Evolutionary conservation across 2,888 invertebrate species (phyloP).

Genomic region (Perdita meconis): DNA sequence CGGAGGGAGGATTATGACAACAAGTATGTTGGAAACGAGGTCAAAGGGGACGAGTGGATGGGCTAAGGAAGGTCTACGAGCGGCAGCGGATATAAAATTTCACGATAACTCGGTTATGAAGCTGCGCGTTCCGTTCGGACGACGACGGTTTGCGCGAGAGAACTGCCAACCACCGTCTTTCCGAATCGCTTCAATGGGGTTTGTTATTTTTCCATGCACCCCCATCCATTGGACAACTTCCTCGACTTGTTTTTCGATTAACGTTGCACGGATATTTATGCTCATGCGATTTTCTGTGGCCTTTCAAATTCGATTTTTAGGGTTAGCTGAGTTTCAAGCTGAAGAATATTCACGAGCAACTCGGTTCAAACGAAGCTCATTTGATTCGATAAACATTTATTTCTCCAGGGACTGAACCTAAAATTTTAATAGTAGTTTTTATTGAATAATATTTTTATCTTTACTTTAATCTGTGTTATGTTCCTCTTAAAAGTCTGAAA

Average conservation of each 20-base stretch:
- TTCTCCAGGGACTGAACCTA: no score
- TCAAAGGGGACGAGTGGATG: conserved; percentile 62
- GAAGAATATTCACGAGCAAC: no score
- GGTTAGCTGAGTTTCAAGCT: not conserved
- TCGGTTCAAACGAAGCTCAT: no score
- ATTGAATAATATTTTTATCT: no score
- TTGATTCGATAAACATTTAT: no score
- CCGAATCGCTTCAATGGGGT: not conserved
- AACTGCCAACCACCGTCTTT: conserved; percentile 8
- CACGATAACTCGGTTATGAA: conserved; percentile 70
- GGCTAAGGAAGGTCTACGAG: conserved; percentile 60
- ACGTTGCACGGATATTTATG: not conserved
- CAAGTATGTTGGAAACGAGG: conserved; percentile 69
- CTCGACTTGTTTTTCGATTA: conserved; percentile 14
- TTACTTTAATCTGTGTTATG: no score
- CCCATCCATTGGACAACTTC: not conserved
- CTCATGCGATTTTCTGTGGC: not conserved
- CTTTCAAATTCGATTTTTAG: not conserved
- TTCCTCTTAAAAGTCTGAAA: no score
- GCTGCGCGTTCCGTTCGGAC: conserved; percentile 61
- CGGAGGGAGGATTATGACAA: conserved; percentile 62
- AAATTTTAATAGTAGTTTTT: no score
- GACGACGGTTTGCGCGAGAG: conserved; percentile 19
- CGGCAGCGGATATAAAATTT: conserved; percentile 68
- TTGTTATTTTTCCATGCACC: conserved; percentile 9